Evolutionary conservation across 1,140 invertebrate genomes (phyloP).

Genomic region (Dendroctonus valens): DNA sequence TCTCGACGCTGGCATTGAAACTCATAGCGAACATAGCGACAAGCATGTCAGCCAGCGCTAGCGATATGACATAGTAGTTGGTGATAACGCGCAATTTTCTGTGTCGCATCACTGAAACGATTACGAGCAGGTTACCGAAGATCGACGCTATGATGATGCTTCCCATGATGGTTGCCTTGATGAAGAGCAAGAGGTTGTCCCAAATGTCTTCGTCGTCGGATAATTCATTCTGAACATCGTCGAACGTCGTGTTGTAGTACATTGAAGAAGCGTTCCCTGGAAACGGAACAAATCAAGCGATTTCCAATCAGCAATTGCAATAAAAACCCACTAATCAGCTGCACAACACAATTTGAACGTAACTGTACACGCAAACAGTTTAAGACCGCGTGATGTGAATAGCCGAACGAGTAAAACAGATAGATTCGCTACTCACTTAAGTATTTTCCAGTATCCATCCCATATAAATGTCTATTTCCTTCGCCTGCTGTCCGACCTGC

Average conservation of each 20-base stretch:
- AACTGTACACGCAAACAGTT: too few species aligned
- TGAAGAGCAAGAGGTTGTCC: conserved; percentile 7
- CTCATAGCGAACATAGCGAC: conserved; percentile 92
- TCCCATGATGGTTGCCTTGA: conserved; percentile 64
- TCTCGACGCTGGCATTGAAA: conserved; percentile 88
- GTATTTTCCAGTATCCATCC: conserved; percentile 19
- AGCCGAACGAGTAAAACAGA: not conserved
- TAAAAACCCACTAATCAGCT: too few species aligned
- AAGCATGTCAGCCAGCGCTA: conserved; percentile 86
- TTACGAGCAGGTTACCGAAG: conserved; percentile 77
- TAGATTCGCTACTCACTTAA: conserved; percentile 8
- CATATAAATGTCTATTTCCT: conserved; percentile 20
- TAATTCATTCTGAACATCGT: conserved; percentile 1
- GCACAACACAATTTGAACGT: too few species aligned
- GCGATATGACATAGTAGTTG: conserved; percentile 92
- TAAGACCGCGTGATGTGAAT: too few species aligned
- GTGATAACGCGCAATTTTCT: conserved; percentile 87
- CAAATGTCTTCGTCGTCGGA: conserved; percentile 1
- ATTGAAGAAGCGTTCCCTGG: conserved; percentile 9
- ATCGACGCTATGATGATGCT: conserved; percentile 75
- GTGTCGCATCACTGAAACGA: conserved; percentile 75
- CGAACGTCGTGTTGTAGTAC: conserved; percentile 3
- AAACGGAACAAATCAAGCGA: too few species aligned
- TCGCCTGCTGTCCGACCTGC: not conserved
- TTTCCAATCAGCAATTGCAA: too few species aligned